phyloP scores from a whole-genome alignment of 1,140 invertebrate species.

The Octopus bimaculoides region DNA sequence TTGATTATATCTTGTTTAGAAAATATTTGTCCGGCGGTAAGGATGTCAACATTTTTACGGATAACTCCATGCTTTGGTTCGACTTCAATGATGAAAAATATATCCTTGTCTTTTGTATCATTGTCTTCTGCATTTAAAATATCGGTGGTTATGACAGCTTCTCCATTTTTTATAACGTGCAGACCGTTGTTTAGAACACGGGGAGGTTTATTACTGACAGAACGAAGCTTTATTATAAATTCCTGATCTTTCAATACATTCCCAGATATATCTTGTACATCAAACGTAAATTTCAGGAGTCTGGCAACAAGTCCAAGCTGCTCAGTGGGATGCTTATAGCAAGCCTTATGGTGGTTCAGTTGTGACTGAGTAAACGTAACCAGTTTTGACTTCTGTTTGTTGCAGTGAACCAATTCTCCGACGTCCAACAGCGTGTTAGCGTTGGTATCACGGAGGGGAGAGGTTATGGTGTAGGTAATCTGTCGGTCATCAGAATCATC shows the following conservation, averaged over 20 bases:
- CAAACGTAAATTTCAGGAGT: slow-evolving; percentile 53
- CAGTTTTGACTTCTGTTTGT: slow-evolving; percentile 41
- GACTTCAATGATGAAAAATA: slow-evolving; percentile 45
- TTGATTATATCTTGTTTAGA: slow-evolving; percentile 41
- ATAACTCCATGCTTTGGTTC: slow-evolving; percentile 45
- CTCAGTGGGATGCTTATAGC: slow-evolving; percentile 52
- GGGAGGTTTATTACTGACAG: slow-evolving; percentile 57
- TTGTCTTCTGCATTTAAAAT: slow-evolving; percentile 52
- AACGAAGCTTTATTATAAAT: slow-evolving; percentile 51
- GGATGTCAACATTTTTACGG: slow-evolving; percentile 26
- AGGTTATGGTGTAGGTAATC: slow-evolving; percentile 44
- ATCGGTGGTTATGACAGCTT: slow-evolving; percentile 40
- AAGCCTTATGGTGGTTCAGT: slow-evolving; percentile 56
- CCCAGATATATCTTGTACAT: slow-evolving; percentile 52
- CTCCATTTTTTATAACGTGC: slow-evolving; percentile 50
- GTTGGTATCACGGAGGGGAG: slow-evolving; percentile 50
- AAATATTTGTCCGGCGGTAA: slow-evolving; percentile 49
- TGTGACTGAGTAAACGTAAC: slow-evolving; percentile 53
- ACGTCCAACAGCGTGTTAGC: slow-evolving; percentile 41
- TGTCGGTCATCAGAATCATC: slow-evolving; percentile 50
- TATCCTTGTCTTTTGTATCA: slow-evolving; percentile 44
- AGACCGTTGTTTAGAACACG: slow-evolving; percentile 47
- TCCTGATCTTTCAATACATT: slow-evolving; percentile 51
- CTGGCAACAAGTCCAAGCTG: slow-evolving; percentile 53
- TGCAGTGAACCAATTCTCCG: slow-evolving; percentile 51